Evolutionary conservation across 2,888 invertebrate genomes (phyloP), one percentile per base, ranked within the genome.

Genomic region (Drosophila barbarae): DNA sequence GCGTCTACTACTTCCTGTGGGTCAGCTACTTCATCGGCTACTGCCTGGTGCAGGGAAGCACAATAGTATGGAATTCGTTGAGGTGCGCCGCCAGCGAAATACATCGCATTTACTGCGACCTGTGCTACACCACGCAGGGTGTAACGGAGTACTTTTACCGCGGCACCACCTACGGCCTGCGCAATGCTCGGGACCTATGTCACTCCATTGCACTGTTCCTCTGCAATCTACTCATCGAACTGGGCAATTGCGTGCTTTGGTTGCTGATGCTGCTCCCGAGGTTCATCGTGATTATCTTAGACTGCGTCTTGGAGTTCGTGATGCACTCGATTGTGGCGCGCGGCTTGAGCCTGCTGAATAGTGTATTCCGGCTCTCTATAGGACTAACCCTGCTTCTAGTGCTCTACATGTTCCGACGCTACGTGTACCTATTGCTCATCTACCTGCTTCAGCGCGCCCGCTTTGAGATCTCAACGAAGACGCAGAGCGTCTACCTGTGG

Each of bases 181-280:
- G 13, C 5, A 42, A 52, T 18, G 61, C 26, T 4, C 35, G 36
- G 6, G 35, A 52, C 23, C 13, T 60, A 2, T 3, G 21, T 1
- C 44, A 44, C 8, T 32, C 34, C 18, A n/a, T 72, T 26, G 6
- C 26, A 1, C 0, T 28, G 12, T 47, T 66, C 10, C 21, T 74
- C 1, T 54, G 38, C 10, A 57, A 69, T n/a, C 6, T 68, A 1
- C 47, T 78, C 18, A 73, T 76, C 13, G 73, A 28, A 7, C 35
- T 78, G 7, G 76, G 76, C 3, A 66, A 73, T 8, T 10, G 3
- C 7, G 42, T 50, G 6, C 23, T 84, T 3, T 78, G 79, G 79
- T 8, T 81, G 2, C 13, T 81, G 8, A 8, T 78, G 21, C 67
- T 78, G 3, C 32, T 73, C 12, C 84, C 84, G 4, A 41, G 71